Evolutionary conservation across 64 coral and sea anemone species (phyloP).

Genomic region (Montipora foliosa): DNA sequence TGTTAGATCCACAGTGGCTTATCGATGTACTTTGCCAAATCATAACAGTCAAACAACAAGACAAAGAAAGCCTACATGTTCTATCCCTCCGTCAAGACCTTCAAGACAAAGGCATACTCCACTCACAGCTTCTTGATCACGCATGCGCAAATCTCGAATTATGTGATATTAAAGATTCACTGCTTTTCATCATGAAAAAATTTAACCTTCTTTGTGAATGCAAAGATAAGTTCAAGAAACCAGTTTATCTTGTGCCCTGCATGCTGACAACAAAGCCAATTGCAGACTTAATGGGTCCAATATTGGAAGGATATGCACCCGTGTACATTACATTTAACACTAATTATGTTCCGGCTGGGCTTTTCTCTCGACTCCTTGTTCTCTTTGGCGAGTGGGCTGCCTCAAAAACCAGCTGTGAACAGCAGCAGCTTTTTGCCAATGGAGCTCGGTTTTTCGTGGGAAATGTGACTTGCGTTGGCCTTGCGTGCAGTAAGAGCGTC

Average conservation of each 20-base stretch:
- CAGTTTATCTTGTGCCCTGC: constrained; percentile 9
- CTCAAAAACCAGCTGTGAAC: constrained; percentile 29
- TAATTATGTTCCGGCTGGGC: constrained; percentile 12
- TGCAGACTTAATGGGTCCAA: constrained; percentile 11
- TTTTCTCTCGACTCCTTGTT: constrained; percentile 27
- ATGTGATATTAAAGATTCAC: constrained; percentile 9
- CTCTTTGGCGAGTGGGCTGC: constrained; percentile 41
- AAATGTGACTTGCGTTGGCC: background rate
- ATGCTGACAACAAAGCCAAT: constrained; percentile 12
- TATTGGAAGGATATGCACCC: background rate
- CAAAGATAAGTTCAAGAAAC: background rate
- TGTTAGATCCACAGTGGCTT: constrained; percentile 34
- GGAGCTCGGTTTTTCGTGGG: constrained; percentile 23
- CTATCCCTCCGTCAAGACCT: constrained; percentile 10
- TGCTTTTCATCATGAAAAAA: constrained; percentile 25
- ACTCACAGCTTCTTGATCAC: constrained; percentile 13
- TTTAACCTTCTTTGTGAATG: constrained; percentile 45
- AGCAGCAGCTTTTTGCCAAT: constrained; percentile 31
- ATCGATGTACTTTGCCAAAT: constrained; percentile 35
- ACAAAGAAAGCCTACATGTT: background rate
- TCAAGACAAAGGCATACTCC: constrained; percentile 13
- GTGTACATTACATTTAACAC: constrained; percentile 42
- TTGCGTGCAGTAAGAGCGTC: constrained; percentile 15
- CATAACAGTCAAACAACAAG: constrained; percentile 4
- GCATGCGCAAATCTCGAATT: background rate